Evolutionary conservation across 2,888 invertebrate genomes (phyloP), one percentile per base, ranked within the genome.

Genomic region (Eretmocerus hayati): DNA sequence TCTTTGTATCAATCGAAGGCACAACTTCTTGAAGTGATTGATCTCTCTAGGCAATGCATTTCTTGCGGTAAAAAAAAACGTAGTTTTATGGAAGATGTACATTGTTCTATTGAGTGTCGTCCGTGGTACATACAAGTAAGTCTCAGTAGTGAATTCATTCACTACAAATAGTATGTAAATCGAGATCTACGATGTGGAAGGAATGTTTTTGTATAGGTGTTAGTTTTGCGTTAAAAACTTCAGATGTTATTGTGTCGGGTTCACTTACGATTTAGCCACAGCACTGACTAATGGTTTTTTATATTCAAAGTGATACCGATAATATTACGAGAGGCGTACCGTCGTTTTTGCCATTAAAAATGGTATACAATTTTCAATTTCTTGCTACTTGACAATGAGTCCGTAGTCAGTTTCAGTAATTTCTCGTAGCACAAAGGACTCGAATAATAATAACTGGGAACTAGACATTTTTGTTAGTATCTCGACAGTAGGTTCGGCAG

Each of bases 81-180:
- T n/a, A n/a, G n/a, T n/a, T 48, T 46, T 42, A 46, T 48, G 30
- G 30, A 39, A 20, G 33, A 35, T 15, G 33, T 22, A 35, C 40
- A 40, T 46, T 30, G 37, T 45, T 42, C 41, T 46, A 26, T 50
- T 39, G 44, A 41, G 45, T 3, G 31, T 46, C 20, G 31, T 26
- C 42, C 46, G 37, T 39, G 32, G n/a, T n/a, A n/a, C n/a, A 39
- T 19, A 16, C 33, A 55, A 53, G 40, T 43, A 30, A 56, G 56
- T 58, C 59, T 56, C 49, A 49, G 53, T 59, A 59, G 59, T 62
- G 54, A 65, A 64, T 65, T 58, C 64, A 62, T 62, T 61, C 58
- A 54, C 60, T 16, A 37, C n/a, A 37, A 21, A 4, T 16, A 11
- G 19, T 18, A 21, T 20, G n/a, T 37, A 37, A 8, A 37, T 11